Evolutionary conservation across 2,113 vertebrate genomes (phyloP).

Genomic region (Seriola quinqueradiata): DNA sequence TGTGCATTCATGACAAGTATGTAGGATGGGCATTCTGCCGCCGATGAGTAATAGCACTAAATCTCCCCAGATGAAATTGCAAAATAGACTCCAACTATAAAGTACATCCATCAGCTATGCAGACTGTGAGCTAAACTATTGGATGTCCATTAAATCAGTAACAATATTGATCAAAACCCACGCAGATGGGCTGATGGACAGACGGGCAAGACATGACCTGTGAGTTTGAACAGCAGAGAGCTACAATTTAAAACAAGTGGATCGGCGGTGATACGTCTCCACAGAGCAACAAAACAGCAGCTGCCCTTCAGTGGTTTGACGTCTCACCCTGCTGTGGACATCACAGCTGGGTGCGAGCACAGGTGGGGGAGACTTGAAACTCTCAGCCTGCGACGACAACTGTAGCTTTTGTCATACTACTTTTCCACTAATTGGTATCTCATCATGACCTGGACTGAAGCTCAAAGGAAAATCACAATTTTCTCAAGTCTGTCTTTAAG

Average conservation of each 20-base stretch:
- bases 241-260: not conserved
- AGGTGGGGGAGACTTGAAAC: too few species aligned
- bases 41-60: not conserved
- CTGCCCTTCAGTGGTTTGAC: not conserved
- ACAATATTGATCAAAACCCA: constrained; percentile 21
- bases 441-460: too few species aligned
- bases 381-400: too few species aligned
- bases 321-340: not conserved
- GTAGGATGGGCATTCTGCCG: not conserved
- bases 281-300: not conserved
- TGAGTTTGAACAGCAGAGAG: too few species aligned
- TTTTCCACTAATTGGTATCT: too few species aligned
- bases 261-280: not conserved
- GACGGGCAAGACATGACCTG: not conserved
- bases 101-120: not conserved
- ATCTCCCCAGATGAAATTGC: constrained; percentile 1
- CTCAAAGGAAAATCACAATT: too few species aligned
- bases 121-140: not conserved
- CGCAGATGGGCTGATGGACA: not conserved
- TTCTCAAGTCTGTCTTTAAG: too few species aligned
- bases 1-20: not conserved
- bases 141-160: constrained; percentile 7
- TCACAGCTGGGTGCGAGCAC: too few species aligned
- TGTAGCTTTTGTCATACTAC: too few species aligned
- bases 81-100: not conserved